These are phyloP conservation scores for Diorhabda sublineata DNA, from an alignment of 1,140 invertebrate species.

Conservation along the genomic window DNA sequence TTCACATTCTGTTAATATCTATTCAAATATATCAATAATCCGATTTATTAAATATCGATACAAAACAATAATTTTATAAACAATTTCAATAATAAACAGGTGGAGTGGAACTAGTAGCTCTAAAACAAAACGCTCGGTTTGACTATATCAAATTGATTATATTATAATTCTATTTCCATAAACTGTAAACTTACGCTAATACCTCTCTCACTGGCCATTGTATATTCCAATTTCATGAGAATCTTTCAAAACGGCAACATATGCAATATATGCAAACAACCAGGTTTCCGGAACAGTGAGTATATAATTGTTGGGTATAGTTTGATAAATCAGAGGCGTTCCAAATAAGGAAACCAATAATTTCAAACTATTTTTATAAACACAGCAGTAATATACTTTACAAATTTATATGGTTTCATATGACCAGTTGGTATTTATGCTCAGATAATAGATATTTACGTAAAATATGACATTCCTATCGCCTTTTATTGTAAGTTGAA, in stretches of 20 bases:
- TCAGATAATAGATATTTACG: no score
- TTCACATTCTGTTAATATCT: no score
- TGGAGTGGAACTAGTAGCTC: no score
- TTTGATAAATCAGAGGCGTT: not conserved
- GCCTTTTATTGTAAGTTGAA: no score
- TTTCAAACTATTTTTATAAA: not conserved
- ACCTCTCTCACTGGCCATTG: not conserved
- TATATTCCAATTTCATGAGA: slow-evolving; percentile 1
- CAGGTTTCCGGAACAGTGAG: not conserved
- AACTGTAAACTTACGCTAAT: not conserved
- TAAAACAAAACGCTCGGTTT: not conserved
- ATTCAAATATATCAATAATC: no score
- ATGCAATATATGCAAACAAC: slow-evolving; percentile 1
- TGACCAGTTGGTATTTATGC: no score
- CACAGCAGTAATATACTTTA: no score
- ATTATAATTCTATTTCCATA: not conserved
- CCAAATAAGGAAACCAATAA: not conserved
- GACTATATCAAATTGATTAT: slow-evolving; percentile 1
- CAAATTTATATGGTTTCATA: no score
- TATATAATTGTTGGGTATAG: not conserved
- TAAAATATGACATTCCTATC: no score
- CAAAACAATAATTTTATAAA: slow-evolving; percentile 1
- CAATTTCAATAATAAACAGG: not conserved
- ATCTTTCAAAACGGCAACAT: slow-evolving; percentile 2
- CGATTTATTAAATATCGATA: not conserved